Percentiles rank a stretch among this genome's conserved stretches.
These are phyloP conservation scores for Streptopelia turtur DNA, from an alignment of 2,797 vertebrate species.

Conservation along the genomic window DNA sequence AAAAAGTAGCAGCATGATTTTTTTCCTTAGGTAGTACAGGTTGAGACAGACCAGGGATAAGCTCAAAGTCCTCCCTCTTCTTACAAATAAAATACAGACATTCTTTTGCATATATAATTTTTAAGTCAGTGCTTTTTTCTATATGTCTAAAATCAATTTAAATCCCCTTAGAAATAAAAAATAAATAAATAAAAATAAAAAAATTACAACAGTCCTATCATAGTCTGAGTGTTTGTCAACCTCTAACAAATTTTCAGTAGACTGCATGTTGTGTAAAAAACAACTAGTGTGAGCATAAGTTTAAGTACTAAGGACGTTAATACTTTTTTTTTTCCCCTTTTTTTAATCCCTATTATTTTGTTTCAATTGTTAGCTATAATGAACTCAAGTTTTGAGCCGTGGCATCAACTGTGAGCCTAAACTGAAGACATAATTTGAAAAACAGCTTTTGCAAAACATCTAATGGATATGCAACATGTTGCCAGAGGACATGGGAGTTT, in stretches of 20 bases:
- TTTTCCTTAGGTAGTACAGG: background rate
- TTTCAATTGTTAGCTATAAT: background rate
- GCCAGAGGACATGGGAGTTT: background rate
- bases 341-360: background rate
- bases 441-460: background rate
- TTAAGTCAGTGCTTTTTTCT: background rate
- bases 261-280: background rate
- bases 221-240: background rate
- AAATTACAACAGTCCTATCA: background rate
- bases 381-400: background rate
- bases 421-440: background rate
- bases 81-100: background rate
- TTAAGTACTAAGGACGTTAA: background rate
- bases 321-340: background rate
- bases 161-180: background rate
- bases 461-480: background rate
- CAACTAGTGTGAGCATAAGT: background rate
- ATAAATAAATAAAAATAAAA: background rate
- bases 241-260: background rate
- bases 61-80: background rate
- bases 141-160: background rate
- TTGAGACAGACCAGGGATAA: background rate
- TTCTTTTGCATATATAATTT: background rate
- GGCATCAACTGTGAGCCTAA: background rate
- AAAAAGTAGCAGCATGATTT: background rate